Evolutionary conservation across 2,797 vertebrate species (phyloP), one percentile per base, ranked within the genome.

Genomic region (Trichosurus vulpecula): DNA sequence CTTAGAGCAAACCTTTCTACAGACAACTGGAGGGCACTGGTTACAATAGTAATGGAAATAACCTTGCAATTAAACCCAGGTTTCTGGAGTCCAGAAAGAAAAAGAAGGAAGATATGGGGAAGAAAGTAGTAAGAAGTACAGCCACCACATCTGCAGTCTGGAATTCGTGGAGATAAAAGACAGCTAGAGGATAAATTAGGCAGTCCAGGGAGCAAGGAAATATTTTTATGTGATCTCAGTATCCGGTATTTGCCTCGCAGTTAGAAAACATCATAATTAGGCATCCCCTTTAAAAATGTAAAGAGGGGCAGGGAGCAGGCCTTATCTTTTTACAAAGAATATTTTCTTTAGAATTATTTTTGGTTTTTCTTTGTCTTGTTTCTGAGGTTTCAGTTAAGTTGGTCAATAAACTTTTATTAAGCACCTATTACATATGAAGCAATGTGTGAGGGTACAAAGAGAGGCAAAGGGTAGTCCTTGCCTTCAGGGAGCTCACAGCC

Each of bases 141-240:
- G 47, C 35, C 87, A 52, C 61, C 1, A 0, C 54, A n/a, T 35
- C 93, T 93, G 92, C 29, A 58, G 93, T 56, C 74, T 30, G 0
- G 22, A 54, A 58, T 74, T 97, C 93, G 53, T 95, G 95, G 74
- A 94, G 93, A 90, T 35, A 25, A 97, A 35, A 94, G 47, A 91
- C 61, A 35, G n/a, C 53, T 66, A 56, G n/a, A 95, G 31, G 13
- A 87, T 55, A 95, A 47, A 97, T 94, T 95, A 91, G n/a, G 94
- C 92, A 57, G n/a, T 1, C 54, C 35, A 89, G 6, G 22, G 29
- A 91, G 66, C 89, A 95, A 96, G 92, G n/a, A 95, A 95, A 6
- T 92, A 54, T 96, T 93, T 93, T 90, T 92, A 27, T 56, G 93
- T 31, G 2, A 81, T 92, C 89, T 90, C 66, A 93, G 91, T n/a